Evolutionary conservation across 2,113 vertebrate genomes (phyloP), one percentile per base, ranked within the genome.

Genomic region (Agelaius tricolor): DNA sequence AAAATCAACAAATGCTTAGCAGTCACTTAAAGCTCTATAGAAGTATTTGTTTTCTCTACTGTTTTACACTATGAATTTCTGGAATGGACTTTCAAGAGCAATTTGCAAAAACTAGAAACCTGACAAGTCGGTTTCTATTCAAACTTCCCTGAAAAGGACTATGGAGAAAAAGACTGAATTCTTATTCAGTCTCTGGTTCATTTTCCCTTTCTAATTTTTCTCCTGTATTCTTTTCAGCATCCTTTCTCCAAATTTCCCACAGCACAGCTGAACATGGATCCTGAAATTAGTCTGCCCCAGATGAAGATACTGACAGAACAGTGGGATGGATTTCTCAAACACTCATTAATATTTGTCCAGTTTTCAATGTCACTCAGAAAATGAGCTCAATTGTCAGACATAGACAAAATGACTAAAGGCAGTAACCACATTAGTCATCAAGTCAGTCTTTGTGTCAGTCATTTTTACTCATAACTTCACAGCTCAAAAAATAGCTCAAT

Each of bases 251-350:
- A 13, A 30, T 2, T 83, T 85, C 46, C n/a, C 23, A 24, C 1
- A n/a, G 51, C 9, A 43, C 8, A 72, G 28, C 24, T 37, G 18
- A 87, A 52, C n/a, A n/a, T 0, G 0, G 30, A 9, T 59, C 39
- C 73, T 61, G 35, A 90, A 63, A 46, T 61, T 1, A 57, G 7
- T 8, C 43, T 84, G 81, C 23, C 69, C 69, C 62, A 87, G 21
- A 35, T 24, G 44, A 81, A 74, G 35, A 21, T 8, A n/a, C 15
- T 49, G 65, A 23, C 27, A 12, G 6, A 72, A 35, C 0, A 44
- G 21, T 3, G 65, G 52, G 49, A 65, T n/a, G 28, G 49, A n/a
- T 47, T 55, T 33, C 44, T 93, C 24, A 24, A 7, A 26, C 54
- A 44, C 23, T 51, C 28, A 8, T 15, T 30, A 72, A 7, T 20